Evolutionary conservation across 2,113 vertebrate genomes (phyloP).

Genomic region (Phyllostomus hastatus): DNA sequence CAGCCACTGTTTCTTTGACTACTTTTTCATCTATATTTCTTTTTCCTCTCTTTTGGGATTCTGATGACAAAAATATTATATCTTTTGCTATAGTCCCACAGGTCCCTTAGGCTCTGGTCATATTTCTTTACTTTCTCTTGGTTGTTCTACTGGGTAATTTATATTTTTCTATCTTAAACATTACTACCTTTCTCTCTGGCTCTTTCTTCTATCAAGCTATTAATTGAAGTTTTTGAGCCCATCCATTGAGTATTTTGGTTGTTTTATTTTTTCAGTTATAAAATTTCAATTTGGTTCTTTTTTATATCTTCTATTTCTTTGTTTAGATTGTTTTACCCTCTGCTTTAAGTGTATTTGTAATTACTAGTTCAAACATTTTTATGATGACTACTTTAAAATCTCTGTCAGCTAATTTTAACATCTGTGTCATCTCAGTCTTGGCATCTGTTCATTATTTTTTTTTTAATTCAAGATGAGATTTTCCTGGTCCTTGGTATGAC

Average conservation of each 20-base stretch:
- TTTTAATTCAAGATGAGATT: neutral
- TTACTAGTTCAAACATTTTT: neutral
- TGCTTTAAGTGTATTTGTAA: neutral
- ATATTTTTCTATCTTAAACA: neutral
- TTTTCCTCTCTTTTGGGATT: neutral
- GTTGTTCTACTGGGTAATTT: neutral
- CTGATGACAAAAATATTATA: neutral
- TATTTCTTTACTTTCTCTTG: neutral
- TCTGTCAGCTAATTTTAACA: too few relatives aligned
- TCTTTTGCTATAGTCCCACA: neutral
- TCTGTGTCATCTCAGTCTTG: too few relatives aligned
- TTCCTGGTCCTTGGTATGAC: neutral
- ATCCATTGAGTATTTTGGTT: neutral
- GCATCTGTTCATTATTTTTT: too few relatives aligned
- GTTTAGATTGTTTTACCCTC: neutral
- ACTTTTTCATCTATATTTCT: neutral
- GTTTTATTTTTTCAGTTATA: neutral
- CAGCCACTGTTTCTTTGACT: neutral
- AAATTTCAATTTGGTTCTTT: neutral
- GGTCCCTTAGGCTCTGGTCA: neutral
- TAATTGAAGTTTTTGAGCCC: neutral
- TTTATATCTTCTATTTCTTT: neutral
- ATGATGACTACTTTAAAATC: neutral
- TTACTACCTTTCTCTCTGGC: neutral
- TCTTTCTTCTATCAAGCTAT: neutral